Evolutionary conservation across 2,113 vertebrate genomes (phyloP), one percentile per base, ranked within the genome.

Genomic region (Anarrhichthys ocellatus): DNA sequence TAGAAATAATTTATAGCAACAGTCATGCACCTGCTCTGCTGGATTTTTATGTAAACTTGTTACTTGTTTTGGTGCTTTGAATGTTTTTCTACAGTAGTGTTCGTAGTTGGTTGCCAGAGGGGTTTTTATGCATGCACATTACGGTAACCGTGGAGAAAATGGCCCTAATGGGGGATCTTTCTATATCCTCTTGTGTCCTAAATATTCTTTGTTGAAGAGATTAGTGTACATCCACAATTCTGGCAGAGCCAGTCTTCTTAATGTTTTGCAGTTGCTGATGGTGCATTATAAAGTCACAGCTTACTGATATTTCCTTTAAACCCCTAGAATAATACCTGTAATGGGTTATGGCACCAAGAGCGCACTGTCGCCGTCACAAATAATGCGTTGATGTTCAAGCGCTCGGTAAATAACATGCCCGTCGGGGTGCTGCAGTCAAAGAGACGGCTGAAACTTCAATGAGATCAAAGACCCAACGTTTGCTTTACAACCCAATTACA

Each of bases 401-500:
- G 17, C 65, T 81, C 74, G 2, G 68, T 82, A 78, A 84, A 82
- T 80, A 87, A 70, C 73, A 24, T 54, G 73, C 78, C 84, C 52
- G 9, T 9, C 32, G 78, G 87, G 76, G 54, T 14, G 44, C 73
- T 13, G 44, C 66, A 72, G 24, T 85, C 78, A 82, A 48, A 88
- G 73, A 20, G 1, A 78, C 42, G 9, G 64, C 52, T 66, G 27
- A 73, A 66, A 79, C 70, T 61, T 77, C 76, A 82, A 0, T 63
- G 63, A 84, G 83, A 86, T 93, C 87, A 91, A 82, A 88, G 68
- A 72, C 15, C 78, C 68, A 22, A 66, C 11, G 10, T 78, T 83
- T 68, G 67, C 69, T 90, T 92, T 89, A 89, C 67, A 50, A 81
- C 56, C 65, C 73, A 87, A 84, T 87, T 89, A 86, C 62, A 75